Conservation (phyloP, 2,888 invertebrate genomes). For the Hofmannophila pseudospretella region DNA sequence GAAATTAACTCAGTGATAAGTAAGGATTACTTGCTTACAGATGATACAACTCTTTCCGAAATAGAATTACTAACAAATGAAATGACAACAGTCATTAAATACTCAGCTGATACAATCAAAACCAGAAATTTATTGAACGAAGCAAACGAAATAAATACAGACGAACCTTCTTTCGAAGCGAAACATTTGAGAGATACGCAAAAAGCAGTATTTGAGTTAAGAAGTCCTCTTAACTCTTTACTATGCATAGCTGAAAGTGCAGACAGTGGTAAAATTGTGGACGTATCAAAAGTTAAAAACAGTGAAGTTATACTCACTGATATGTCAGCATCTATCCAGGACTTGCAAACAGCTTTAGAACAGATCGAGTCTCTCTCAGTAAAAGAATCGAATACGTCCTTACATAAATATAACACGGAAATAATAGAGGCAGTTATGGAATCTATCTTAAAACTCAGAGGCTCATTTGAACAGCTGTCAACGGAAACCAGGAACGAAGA, state of each 20-base stretch:
- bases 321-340: slow-evolving; percentile 69
- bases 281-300: slow-evolving; percentile 35
- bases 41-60: slow-evolving; percentile 54
- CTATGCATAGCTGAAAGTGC: slow-evolving; percentile 51
- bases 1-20: slow-evolving; percentile 62
- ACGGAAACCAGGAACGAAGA: slow-evolving; percentile 37
- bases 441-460: slow-evolving; percentile 80
- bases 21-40: slow-evolving; percentile 56
- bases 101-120: slow-evolving; percentile 74
- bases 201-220: slow-evolving; percentile 59
- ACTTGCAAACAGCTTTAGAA: slow-evolving; percentile 65
- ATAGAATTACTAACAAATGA: slow-evolving; percentile 66
- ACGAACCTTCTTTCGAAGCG: slow-evolving; percentile 42
- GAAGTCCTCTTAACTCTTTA: slow-evolving; percentile 51
- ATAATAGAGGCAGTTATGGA: slow-evolving; percentile 81
- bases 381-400: slow-evolving; percentile 60
- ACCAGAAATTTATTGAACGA: slow-evolving; percentile 53
- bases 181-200: slow-evolving; percentile 62
- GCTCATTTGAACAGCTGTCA: slow-evolving; percentile 72
- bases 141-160: slow-evolving; percentile 48
- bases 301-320: slow-evolving; percentile 58
- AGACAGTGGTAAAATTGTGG: slow-evolving; percentile 35
- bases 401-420: slow-evolving; percentile 74
- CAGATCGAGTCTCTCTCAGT: slow-evolving; percentile 71
- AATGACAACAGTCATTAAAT: slow-evolving; percentile 66